Conservation (phyloP, 37 sponge, comb jelly and placozoan genomes). For the Spongia lamella region DNA sequence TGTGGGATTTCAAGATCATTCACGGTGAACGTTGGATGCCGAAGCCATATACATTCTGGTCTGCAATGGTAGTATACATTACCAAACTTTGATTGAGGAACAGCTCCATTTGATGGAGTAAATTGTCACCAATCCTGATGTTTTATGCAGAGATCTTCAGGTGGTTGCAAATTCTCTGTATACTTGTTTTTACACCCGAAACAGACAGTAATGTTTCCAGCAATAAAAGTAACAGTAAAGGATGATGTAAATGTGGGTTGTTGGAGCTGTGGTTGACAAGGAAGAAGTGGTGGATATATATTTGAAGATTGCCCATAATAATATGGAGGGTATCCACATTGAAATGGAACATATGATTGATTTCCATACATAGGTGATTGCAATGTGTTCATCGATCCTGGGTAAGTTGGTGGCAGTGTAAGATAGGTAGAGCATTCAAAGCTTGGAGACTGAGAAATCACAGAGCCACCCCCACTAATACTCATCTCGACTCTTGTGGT, state of each 20-base stretch:
- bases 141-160: slow-evolving; percentile 30
- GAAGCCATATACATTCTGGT: slow-evolving; percentile 22
- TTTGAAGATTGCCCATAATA: too few relatives aligned
- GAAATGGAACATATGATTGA: too few relatives aligned
- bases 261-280: too few relatives aligned
- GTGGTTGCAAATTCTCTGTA: background rate
- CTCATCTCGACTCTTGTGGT: slow-evolving; percentile 23
- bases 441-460: background rate
- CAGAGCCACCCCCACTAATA: background rate
- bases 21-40: background rate
- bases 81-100: slow-evolving; percentile 17
- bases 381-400: background rate
- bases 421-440: background rate
- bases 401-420: background rate
- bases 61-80: slow-evolving; percentile 23
- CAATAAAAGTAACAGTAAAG: slow-evolving; percentile 4
- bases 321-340: too few relatives aligned
- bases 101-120: background rate
- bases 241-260: background rate
- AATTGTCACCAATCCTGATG: slow-evolving; percentile 40
- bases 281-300: too few relatives aligned
- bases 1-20: background rate
- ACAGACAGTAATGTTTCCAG: slow-evolving; percentile 27
- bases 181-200: slow-evolving; percentile 36
- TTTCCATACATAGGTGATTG: too few relatives aligned